Evolutionary conservation across 2,888 invertebrate species (phyloP), one percentile per base, ranked within the genome.

Genomic region (Linnaemya vulpina): DNA sequence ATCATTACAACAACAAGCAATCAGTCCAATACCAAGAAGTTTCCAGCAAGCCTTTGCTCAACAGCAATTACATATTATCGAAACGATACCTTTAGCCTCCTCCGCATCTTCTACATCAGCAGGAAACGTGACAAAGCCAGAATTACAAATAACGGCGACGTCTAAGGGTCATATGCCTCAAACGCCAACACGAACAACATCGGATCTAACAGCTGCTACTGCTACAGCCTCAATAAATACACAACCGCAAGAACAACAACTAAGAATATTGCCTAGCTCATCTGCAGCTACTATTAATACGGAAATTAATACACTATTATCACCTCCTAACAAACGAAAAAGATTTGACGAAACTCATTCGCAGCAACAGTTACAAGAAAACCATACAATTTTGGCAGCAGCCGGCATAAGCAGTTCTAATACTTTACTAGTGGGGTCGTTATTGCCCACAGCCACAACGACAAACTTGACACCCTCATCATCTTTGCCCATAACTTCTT

Each of bases 41-140:
- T 89, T 88, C 80, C 88, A 88, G 81, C 89, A 89, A 87, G 87
- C 88, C 51, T 89, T 89, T 83, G 88, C 89, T 62, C 89, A 88
- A 70, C 88, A 89, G 84, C 88, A 89, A 77, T 70, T 73, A 53
- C 84, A 86, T 60, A 60, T 46, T 51, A 9, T 38, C n/a, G 80
- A 77, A 51, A 40, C 65, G 49, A 40, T 67, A 38, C 58, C 80
- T 51, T 67, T 80, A 80, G 22, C 55, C 25, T 4, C 79, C 25
- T 60, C 73, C 17, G 20, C 35, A 68, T 43, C 78, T 30, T 20
- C 60, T 49, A 25, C 70, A 63, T 11, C 49, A 49, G 15, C 53
- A 71, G 79, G 30, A 70, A 63, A 62, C 17, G 22, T 70, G 15
- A 17, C 83, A 68, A 67, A 67, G 67, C 51, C 81, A 75, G 58